Evolutionary conservation across 64 coral and sea anemone genomes (phyloP).

Genomic region (Dendrophyllia cribrosa): DNA sequence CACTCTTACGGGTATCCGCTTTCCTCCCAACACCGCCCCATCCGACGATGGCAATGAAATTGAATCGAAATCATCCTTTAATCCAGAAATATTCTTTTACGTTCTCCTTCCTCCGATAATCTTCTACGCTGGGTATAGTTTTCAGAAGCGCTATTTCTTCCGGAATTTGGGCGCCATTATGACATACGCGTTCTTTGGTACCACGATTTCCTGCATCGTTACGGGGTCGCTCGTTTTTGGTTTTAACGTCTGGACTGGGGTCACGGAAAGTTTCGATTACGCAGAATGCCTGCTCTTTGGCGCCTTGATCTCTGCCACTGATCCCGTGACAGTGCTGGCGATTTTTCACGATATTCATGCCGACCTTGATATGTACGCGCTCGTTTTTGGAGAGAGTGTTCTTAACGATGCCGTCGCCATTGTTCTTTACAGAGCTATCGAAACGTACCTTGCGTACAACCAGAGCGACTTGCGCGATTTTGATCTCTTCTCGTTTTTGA

Average conservation of each 20-base stretch:
- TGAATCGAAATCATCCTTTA: conserved; percentile 92
- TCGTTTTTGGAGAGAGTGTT: conserved; percentile 97
- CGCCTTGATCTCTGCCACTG: conserved; percentile 92
- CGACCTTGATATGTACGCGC: conserved; percentile 94
- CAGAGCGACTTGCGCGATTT: conserved; percentile 93
- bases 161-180: conserved; percentile 95
- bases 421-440: conserved; percentile 96
- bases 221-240: conserved; percentile 91
- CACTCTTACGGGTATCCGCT: conserved; percentile 92
- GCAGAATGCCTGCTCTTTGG: conserved; percentile 97
- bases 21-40: conserved; percentile 68
- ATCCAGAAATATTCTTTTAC: conserved; percentile 97
- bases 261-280: conserved; percentile 86
- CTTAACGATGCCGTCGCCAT: conserved; percentile 96
- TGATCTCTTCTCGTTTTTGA: conserved; percentile 86
- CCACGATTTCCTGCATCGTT: conserved; percentile 88
- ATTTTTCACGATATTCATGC: conserved; percentile 97
- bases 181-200: conserved; percentile 97
- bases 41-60: conserved; percentile 92
- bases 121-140: conserved; percentile 95
- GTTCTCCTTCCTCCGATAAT: conserved; percentile 95
- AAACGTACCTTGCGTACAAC: conserved; percentile 97
- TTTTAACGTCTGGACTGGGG: conserved; percentile 89
- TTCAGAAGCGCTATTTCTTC: conserved; percentile 98
- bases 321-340: conserved; percentile 93